Conservation (phyloP, 2,113 vertebrate genomes). For the Otus sunia region DNA sequence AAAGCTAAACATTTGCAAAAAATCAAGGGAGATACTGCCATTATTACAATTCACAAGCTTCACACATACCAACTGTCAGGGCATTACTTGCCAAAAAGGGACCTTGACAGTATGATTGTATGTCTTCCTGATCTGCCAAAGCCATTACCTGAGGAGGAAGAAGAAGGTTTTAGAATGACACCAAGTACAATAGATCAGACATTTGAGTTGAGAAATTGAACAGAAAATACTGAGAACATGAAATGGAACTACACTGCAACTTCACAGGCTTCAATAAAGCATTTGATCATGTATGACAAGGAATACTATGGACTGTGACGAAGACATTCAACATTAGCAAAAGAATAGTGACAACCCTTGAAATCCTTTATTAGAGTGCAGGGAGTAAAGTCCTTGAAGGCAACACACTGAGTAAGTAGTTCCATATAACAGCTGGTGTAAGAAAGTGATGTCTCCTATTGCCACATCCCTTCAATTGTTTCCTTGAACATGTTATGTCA, state of each 20-base stretch:
- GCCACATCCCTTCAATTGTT: slow-evolving; percentile 32
- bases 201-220: not conserved
- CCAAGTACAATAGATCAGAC: not conserved
- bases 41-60: not conserved
- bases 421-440: slow-evolving; percentile 7
- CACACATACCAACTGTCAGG: not conserved
- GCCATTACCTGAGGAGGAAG: not conserved
- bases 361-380: not conserved
- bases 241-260: not conserved
- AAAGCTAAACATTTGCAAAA: not conserved
- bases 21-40: not conserved
- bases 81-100: accelerated
- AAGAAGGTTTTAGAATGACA: not conserved
- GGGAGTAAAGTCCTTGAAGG: slow-evolving; percentile 41
- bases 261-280: slow-evolving; percentile 11
- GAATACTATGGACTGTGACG: not conserved
- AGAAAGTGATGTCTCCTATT: slow-evolving; percentile 39
- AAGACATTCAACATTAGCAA: slow-evolving; percentile 43
- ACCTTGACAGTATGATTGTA: not conserved
- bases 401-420: slow-evolving; percentile 51
- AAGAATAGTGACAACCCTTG: not conserved
- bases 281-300: not conserved
- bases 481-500: slow-evolving; percentile 43
- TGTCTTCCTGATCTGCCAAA: not conserved
- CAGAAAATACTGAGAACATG: not conserved